Evolutionary conservation across 2,888 invertebrate genomes (phyloP), one percentile per base, ranked within the genome.

Genomic region (Sclerodermus sp.): DNA sequence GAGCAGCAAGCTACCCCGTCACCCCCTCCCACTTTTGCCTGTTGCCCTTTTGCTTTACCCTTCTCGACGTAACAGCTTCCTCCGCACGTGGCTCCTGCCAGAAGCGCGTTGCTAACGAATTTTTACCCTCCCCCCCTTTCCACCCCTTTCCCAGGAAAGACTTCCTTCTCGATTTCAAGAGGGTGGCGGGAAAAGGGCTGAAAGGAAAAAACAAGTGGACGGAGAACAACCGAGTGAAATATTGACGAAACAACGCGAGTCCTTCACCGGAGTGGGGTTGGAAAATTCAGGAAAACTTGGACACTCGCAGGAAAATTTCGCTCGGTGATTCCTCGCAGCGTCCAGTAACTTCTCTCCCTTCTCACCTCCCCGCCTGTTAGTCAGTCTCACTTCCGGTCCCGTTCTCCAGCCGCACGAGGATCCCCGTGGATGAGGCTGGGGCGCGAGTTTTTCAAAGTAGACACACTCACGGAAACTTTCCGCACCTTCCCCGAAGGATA

Each of bases 401-500:
- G 3, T 8, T 23, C 32, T 40, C n/a, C n/a, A n/a, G n/a, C n/a
- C n/a, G n/a, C 23, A 23, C 4, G 23, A 23, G 8, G 4, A 8
- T 23, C 3, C 41, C 8, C 41, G 41, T 41, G n/a, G 18, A 13
- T 17, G 13, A 12, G 16, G 14, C 38, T 8, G 5, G 32, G 17
- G 36, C 37, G 23, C 36, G 36, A 12, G 6, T 32, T 18, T 29
- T 38, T 10, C 17, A 52, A 52, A 45, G 36, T n/a, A n/a, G 23
- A 23, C 23, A 5, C 23, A 5, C 4, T 8, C 23, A 23, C 23
- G 4, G n/a, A n/a, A 23, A 23, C 45, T 51, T 45, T 45, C 42
- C 29, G 30, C 43, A 29, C 34, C 41, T 34, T 40, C 29, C 30
- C 37, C n/a, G n/a, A 41, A 39, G 46, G 46, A 44, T 51, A 55